Evolutionary conservation across 2,797 vertebrate species (phyloP), one percentile per base, ranked within the genome.

Genomic region (Alectoris magna): DNA sequence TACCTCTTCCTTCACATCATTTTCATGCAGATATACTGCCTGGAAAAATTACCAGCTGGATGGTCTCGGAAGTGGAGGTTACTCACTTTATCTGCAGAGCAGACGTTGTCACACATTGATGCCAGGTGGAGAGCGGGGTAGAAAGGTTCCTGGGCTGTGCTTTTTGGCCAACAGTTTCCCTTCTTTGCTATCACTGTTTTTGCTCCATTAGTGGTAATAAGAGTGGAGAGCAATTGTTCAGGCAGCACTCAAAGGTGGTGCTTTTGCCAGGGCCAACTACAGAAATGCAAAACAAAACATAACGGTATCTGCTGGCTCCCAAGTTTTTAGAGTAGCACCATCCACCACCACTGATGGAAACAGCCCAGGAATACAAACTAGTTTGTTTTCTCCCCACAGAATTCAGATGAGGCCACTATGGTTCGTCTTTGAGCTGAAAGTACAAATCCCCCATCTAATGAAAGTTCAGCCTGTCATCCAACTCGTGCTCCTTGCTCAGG

Each of bases 21-120:
- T 48, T 63, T 17, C 31, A 4, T 1, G 18, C 27, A 21, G 41
- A 34, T 22, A 2, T 2, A 18, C 6, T 3, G 29, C 62, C 34
- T 38, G 9, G 18, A 36, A 0, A 12, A 73, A 84, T 43, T 2
- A 58, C 72, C 44, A 58, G 15, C 9, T 14, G 4, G 14, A 1
- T 34, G 26, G 14, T 18, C 18, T 8, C 1, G 5, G 43, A 22
- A 48, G 22, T 58, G 0, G 10, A 19, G 27, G 29, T 21, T 34
- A 36, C 26, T 72, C 67, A 29, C 38, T 48, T 43, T 10, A 6
- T 36, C 58, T 8, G 0, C 0, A 14, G 31, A 34, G 55, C 4
- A 31, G 68, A 2, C 0, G 2, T 27, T 73, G 68, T 53, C 15
- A 4, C 4, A 3, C 23, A 22, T 17, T 16, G 0, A 14, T 58